phyloP scores from a whole-genome alignment of 2,888 invertebrate species.

The Harmothoe impar region DNA sequence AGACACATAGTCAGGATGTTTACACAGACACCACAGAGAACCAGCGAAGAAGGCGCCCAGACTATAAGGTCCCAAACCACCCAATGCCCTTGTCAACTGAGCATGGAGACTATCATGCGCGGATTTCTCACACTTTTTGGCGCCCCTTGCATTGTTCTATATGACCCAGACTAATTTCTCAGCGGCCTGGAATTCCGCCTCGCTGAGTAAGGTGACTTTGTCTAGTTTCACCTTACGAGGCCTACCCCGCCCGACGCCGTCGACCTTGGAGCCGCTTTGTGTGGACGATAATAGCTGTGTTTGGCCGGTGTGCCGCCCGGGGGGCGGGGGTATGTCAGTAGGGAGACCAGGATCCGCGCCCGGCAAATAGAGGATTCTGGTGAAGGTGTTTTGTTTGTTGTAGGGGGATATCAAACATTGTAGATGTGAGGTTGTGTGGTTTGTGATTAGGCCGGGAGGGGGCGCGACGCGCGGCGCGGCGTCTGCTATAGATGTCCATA shows the following conservation, averaged over 20 bases:
- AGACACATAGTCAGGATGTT: neutral
- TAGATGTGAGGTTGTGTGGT: neutral
- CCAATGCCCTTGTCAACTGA: slow-evolving; percentile 8
- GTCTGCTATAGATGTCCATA: neutral
- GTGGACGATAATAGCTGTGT: slow-evolving; percentile 50
- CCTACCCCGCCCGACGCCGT: neutral
- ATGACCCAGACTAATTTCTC: slow-evolving; percentile 48
- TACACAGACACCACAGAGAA: slow-evolving; percentile 28
- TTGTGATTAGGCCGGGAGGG: slow-evolving; percentile 17
- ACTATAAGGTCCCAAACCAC: neutral
- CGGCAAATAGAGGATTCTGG: slow-evolving; percentile 36
- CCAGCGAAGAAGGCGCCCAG: neutral
- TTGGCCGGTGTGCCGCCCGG: slow-evolving; percentile 26
- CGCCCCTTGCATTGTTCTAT: neutral
- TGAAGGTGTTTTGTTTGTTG: slow-evolving; percentile 12
- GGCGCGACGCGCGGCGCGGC: slow-evolving; percentile 16
- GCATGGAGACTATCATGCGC: slow-evolving; percentile 14
- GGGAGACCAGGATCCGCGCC: neutral
- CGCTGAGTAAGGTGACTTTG: slow-evolving; percentile 16
- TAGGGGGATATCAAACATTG: slow-evolving; percentile 43
- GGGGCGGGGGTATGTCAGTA: neutral
- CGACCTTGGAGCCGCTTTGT: slow-evolving; percentile 56
- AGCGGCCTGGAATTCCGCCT: slow-evolving; percentile 4
- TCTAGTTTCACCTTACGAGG: slow-evolving; percentile 52
- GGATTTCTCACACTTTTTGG: slow-evolving; percentile 26